Evolutionary conservation across 2,888 invertebrate genomes (phyloP), one percentile per base, ranked within the genome.

Genomic region (Anaspis maculata): DNA sequence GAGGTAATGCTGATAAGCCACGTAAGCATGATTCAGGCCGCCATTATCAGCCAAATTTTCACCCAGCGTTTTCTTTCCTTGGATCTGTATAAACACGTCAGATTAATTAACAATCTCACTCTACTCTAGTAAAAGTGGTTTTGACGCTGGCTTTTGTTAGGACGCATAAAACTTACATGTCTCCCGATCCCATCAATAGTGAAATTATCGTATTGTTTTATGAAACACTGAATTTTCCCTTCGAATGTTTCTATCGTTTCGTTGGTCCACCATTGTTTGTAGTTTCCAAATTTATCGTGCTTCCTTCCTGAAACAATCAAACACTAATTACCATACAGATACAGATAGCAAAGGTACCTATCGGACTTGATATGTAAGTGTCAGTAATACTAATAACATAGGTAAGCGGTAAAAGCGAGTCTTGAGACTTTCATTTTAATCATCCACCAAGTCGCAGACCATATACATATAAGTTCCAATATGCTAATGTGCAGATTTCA

Each of bases 241-340:
- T 80, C 74, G 60, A 88, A 95, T 12, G 78, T 77, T 9, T 70
- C 64, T 27, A 86, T 77, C 0, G 90, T 89, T 25, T 69, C 67
- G 47, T 85, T 81, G 2, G 79, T 78, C 92, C 92, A 94, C 92
- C 92, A 94, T 39, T 86, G 83, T n/a, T 81, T 66, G 51, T 86
- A 70, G 63, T 89, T 89, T 7, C 94, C 94, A 45, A 77, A 71
- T 53, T 81, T 82, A 58, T 94, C 90, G 52, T 83, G 91, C 54
- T 83, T 80, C 28, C 89, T 75, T 9, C 92, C 88, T 77, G 53
- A 21, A 54, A 48, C 33, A 26, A 11, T 32, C 13, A 31, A 19
- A 30, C n/a, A n/a, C n/a, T n/a, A n/a, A n/a, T n/a, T n/a, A n/a
- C n/a, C n/a, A n/a, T n/a, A n/a, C n/a, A n/a, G n/a, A n/a, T n/a